phyloP scores from a whole-genome alignment of 2,888 invertebrate species.

The Mechanitis messenoides region DNA sequence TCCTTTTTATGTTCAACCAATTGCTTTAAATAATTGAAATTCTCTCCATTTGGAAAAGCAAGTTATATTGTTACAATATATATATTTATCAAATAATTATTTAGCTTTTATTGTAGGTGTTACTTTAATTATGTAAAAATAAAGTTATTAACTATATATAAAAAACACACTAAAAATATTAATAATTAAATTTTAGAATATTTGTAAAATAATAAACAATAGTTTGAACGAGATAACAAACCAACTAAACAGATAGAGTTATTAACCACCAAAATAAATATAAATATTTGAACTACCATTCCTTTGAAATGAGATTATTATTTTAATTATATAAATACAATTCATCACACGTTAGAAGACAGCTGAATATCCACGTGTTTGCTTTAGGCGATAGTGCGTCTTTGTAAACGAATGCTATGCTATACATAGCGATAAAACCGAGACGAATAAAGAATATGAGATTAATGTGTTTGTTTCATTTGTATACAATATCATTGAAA shows the following conservation, averaged over 20 bases:
- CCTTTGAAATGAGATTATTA: not conserved
- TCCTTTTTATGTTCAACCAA: constrained; percentile 4
- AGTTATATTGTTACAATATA: not conserved
- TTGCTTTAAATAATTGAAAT: constrained; percentile 6
- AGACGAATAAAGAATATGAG: too few relatives aligned
- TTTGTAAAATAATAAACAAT: not conserved
- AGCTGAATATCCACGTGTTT: not conserved
- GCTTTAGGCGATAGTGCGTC: constrained; percentile 1
- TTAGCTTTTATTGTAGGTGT: not conserved
- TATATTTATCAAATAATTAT: not conserved
- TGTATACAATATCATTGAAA: too few relatives aligned
- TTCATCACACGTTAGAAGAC: not conserved
- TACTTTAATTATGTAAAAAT: not conserved
- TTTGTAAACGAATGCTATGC: not conserved
- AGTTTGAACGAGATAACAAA: not conserved
- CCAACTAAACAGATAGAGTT: not conserved
- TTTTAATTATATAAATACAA: constrained; percentile 1
- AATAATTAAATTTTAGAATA: not conserved
- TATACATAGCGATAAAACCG: too few relatives aligned
- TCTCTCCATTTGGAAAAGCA: not conserved
- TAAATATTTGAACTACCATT: not conserved
- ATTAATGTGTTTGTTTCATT: too few relatives aligned
- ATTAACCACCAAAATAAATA: not conserved
- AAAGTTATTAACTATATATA: not conserved
- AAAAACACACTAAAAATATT: not conserved